Evolutionary conservation across 2,797 vertebrate genomes (phyloP).

Genomic region (Hypotaenidia okinawae): DNA sequence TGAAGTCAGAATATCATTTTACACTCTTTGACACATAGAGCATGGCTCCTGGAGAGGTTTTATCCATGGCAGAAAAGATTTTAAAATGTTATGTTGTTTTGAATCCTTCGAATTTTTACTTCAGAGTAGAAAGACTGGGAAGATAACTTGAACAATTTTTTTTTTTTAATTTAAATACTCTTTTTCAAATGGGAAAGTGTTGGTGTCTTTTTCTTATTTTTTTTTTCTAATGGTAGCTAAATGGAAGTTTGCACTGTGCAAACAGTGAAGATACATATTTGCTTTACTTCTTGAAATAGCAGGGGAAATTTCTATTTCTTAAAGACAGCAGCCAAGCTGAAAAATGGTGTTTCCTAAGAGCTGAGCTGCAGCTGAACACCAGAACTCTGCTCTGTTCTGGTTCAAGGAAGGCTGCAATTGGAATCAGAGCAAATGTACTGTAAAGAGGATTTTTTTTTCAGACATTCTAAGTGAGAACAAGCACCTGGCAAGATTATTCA

Average conservation of each 20-base stretch:
- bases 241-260: not conserved
- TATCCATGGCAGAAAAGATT: not conserved
- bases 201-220: no score
- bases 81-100: not conserved
- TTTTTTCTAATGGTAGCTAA: not conserved
- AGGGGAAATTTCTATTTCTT: not conserved
- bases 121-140: not conserved
- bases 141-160: not conserved
- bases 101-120: not conserved
- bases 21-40: not conserved
- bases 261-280: slow-evolving; percentile 17
- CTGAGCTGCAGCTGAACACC: not conserved
- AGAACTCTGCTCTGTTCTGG: not conserved
- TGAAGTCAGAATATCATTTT: not conserved
- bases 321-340: not conserved
- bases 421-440: not conserved
- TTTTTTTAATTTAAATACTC: not conserved
- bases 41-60: not conserved
- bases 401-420: not conserved
- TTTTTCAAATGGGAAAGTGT: not conserved
- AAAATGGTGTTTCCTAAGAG: not conserved
- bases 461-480: not conserved
- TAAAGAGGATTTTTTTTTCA: not conserved
- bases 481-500: not conserved
- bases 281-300: slow-evolving; percentile 7